These are phyloP conservation scores for Argentina silus DNA, from an alignment of 2,797 vertebrate species.

Conservation along the genomic window DNA sequence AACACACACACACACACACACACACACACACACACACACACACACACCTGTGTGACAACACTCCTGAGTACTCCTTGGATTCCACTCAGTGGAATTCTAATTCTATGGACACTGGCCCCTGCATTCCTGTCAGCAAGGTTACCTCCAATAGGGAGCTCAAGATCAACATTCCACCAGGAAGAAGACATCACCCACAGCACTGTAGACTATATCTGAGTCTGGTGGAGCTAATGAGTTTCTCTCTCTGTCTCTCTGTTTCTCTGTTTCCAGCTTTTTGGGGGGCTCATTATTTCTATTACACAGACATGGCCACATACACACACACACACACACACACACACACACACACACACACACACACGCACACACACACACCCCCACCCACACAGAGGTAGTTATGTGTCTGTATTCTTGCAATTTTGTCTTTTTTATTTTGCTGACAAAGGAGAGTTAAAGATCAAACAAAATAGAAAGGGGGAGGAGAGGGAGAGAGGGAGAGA, in stretches of 20 bases:
- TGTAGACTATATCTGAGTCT: background rate
- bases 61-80: background rate
- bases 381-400: too few species aligned
- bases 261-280: slow-evolving; percentile 6
- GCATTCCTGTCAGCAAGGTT: background rate
- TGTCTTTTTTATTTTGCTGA: slow-evolving; percentile 57
- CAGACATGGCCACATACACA: slow-evolving; percentile 29
- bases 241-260: too few species aligned
- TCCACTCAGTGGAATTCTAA: background rate
- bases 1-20: slow-evolving; percentile 16
- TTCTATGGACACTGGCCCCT: background rate
- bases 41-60: background rate
- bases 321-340: slow-evolving; percentile 22
- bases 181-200: background rate
- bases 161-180: slow-evolving; percentile 1
- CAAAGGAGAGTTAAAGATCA: slow-evolving; percentile 16
- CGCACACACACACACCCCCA: background rate
- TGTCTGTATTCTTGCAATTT: slow-evolving; percentile 18
- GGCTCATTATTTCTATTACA: slow-evolving; percentile 37
- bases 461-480: background rate
- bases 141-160: background rate
- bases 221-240: background rate
- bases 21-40: slow-evolving; percentile 11
- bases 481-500: slow-evolving; percentile 33
- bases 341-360: background rate